Percentiles rank a stretch among this genome's conserved stretches.
These are phyloP conservation scores for Metopia argyrocephala DNA, from an alignment of 2,888 invertebrate genomes.

Conservation along the genomic window DNA sequence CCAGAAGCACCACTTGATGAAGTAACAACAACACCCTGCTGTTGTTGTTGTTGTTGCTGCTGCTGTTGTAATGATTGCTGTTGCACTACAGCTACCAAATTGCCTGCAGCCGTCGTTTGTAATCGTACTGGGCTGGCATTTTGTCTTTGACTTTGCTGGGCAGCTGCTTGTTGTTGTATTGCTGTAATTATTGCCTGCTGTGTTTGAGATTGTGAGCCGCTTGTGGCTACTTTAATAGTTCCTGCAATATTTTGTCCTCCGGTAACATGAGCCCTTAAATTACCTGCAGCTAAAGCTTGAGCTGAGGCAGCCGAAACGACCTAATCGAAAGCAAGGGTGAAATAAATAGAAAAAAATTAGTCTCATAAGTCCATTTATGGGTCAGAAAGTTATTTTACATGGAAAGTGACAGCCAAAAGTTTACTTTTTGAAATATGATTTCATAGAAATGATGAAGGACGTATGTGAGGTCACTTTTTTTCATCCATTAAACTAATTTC, in stretches of 20 bases:
- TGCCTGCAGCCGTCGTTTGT: constrained; percentile 80
- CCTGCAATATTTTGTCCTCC: constrained; percentile 78
- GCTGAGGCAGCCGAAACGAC: constrained; percentile 81
- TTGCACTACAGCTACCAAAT: constrained; percentile 81
- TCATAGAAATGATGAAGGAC: no score
- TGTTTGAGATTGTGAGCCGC: constrained; percentile 77
- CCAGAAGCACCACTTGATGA: constrained; percentile 51
- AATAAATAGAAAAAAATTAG: not conserved
- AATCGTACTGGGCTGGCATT: constrained; percentile 82
- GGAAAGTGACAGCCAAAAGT: no score
- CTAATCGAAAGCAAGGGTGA: constrained; percentile 74
- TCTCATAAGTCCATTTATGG: no score
- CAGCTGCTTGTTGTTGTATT: constrained; percentile 79
- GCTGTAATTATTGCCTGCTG: constrained; percentile 81
- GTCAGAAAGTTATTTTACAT: no score
- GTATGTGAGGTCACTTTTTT: no score
- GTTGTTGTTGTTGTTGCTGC: constrained; percentile 67
- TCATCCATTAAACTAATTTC: not conserved
- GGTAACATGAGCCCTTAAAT: constrained; percentile 79
- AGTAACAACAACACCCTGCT: constrained; percentile 64
- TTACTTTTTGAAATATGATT: no score
- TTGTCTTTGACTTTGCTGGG: constrained; percentile 80
- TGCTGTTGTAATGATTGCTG: constrained; percentile 78
- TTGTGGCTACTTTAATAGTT: constrained; percentile 80
- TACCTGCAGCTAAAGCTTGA: constrained; percentile 79